A percentile compares a stretch with the other conserved stretches of the same genome.
These are phyloP conservation scores for Parnassius mnemosyne DNA, from an alignment of 2,888 invertebrate genomes.

Conservation along the genomic window DNA sequence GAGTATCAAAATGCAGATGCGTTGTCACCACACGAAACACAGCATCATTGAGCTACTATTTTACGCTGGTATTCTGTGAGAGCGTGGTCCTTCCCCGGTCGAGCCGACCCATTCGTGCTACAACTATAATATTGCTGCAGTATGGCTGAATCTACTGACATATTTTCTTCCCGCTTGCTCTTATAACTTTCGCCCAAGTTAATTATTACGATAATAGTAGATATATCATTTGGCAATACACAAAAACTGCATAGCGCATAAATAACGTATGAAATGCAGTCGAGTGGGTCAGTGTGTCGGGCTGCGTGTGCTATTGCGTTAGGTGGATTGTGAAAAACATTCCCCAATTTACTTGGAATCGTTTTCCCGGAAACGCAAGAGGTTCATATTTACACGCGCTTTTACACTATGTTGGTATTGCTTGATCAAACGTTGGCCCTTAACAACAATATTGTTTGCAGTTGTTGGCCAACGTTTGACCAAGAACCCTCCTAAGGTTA, in stretches of 20 bases:
- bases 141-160: background rate
- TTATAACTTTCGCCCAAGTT: background rate
- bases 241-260: conserved; percentile 15
- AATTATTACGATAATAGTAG: conserved; percentile 16
- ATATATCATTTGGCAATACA: conserved; percentile 21
- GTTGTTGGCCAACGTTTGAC: too few species aligned
- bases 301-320: conserved; percentile 2
- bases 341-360: background rate
- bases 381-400: background rate
- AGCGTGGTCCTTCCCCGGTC: too few species aligned
- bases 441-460: too few species aligned
- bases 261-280: conserved; percentile 3
- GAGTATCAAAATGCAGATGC: too few species aligned
- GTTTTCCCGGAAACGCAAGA: conserved; percentile 1
- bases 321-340: background rate
- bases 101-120: too few species aligned
- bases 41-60: too few species aligned
- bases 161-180: background rate
- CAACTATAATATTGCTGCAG: too few species aligned
- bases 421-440: too few species aligned
- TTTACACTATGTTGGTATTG: too few species aligned
- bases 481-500: too few species aligned
- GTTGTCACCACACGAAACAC: too few species aligned
- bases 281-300: conserved; percentile 15
- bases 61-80: too few species aligned